Conservation (phyloP, 2,888 invertebrate genomes). For the Cataglyphis albicans region DNA sequence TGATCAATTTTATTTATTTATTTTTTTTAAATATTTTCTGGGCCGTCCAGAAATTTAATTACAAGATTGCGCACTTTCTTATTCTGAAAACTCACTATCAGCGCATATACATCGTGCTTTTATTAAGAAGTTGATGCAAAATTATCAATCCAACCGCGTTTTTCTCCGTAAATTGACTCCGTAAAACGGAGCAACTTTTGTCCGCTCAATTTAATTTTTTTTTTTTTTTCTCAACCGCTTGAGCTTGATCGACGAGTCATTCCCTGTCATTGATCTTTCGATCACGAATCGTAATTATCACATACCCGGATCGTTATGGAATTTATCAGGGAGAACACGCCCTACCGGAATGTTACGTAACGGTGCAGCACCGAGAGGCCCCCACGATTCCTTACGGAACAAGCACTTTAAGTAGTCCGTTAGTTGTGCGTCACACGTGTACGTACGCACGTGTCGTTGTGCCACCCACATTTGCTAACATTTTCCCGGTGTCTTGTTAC, state of each 20-base stretch:
- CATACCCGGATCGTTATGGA: constrained; percentile 79
- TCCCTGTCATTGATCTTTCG: constrained; percentile 60
- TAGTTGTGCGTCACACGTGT: constrained; percentile 50
- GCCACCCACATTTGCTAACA: constrained; percentile 52
- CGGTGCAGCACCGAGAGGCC: constrained; percentile 67
- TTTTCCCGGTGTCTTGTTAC: constrained; percentile 38
- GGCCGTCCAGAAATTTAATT: constrained; percentile 32
- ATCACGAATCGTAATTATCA: constrained; percentile 75
- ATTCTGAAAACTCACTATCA: background rate
- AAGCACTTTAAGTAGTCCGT: constrained; percentile 31
- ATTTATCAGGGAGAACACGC: constrained; percentile 80
- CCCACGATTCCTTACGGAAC: constrained; percentile 52
- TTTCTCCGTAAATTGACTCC: constrained; percentile 13
- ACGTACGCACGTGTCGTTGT: constrained; percentile 55
- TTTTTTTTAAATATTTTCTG: background rate
- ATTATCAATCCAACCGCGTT: constrained; percentile 8
- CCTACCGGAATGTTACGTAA: constrained; percentile 76
- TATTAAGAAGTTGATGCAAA: constrained; percentile 19
- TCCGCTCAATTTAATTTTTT: background rate
- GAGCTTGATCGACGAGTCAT: constrained; percentile 49
- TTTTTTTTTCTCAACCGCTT: constrained; percentile 10
- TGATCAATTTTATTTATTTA: background rate
- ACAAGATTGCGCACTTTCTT: constrained; percentile 7
- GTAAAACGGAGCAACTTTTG: constrained; percentile 9
- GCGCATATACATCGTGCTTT: background rate